These are phyloP conservation scores for Syngnathus acus DNA, from an alignment of 2,797 vertebrate genomes.

Conservation along the genomic window DNA sequence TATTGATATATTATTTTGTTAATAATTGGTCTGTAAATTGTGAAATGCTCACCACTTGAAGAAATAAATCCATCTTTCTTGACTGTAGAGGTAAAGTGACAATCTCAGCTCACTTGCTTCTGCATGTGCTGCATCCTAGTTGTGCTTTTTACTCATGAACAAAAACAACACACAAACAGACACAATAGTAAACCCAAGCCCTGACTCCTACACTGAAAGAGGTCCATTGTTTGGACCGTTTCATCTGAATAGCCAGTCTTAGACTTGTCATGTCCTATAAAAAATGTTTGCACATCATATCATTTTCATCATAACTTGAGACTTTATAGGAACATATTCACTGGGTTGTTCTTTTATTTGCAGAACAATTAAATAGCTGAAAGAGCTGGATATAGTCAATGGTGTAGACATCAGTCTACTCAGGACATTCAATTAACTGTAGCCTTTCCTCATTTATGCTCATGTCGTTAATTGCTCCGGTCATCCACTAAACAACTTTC, in stretches of 20 bases:
- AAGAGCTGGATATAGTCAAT: no score
- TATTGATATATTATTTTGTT: background rate
- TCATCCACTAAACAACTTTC: no score
- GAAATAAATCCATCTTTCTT: slow-evolving; percentile 22
- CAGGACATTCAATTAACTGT: no score
- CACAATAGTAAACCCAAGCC: slow-evolving; percentile 60
- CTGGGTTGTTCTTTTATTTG: background rate
- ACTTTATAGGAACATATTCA: background rate
- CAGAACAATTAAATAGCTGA: background rate
- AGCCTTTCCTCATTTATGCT: no score
- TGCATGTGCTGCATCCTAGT: slow-evolving; percentile 35
- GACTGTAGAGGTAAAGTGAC: slow-evolving; percentile 24
- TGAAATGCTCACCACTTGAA: slow-evolving; percentile 28
- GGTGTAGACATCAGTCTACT: no score
- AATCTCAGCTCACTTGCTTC: slow-evolving; percentile 39
- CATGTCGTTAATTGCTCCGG: no score
- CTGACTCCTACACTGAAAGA: slow-evolving; percentile 60
- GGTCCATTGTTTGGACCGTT: slow-evolving; percentile 53
- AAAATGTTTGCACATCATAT: background rate
- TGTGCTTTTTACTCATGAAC: slow-evolving; percentile 42
- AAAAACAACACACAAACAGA: slow-evolving; percentile 44
- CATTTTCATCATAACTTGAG: background rate
- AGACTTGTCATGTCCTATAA: background rate
- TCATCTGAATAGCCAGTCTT: slow-evolving; percentile 26
- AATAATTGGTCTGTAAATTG: background rate